These are phyloP conservation scores for Pseudocheirus occidentalis DNA, from an alignment of 2,797 vertebrate genomes.

Conservation along the genomic window DNA sequence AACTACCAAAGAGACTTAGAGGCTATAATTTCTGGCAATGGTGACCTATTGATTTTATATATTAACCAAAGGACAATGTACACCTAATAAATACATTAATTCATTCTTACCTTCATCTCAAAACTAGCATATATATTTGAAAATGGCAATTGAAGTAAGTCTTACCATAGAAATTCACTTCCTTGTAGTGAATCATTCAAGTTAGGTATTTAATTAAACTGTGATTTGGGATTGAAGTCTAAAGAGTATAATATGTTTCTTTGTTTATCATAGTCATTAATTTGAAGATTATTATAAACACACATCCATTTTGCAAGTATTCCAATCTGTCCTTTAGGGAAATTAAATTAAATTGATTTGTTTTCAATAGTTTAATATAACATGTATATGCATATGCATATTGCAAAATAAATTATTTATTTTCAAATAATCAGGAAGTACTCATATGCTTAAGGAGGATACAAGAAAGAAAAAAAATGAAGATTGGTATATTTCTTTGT, in stretches of 20 bases:
- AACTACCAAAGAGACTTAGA: not conserved
- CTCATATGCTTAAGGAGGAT: not conserved
- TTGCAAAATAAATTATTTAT: not conserved
- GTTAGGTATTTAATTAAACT: constrained; percentile 62
- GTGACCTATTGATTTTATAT: not conserved
- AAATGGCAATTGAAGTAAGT: not conserved
- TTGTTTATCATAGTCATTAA: constrained; percentile 55
- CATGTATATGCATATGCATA: not conserved
- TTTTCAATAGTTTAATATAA: constrained; percentile 26
- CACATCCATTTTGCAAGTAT: constrained; percentile 48
- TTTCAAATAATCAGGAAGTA: not conserved
- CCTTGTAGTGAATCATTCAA: not conserved
- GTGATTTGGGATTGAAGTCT: constrained; percentile 55
- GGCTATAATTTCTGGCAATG: not conserved
- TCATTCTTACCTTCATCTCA: not conserved
- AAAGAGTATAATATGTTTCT: constrained; percentile 53
- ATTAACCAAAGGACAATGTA: not conserved
- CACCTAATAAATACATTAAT: not conserved
- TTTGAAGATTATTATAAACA: constrained; percentile 35
- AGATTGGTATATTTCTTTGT: not conserved
- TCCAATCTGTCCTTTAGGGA: constrained; percentile 29
- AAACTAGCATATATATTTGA: not conserved
- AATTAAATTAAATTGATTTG: constrained; percentile 53
- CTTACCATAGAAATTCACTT: not conserved
- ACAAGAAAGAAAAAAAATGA: not conserved